Evolutionary conservation across 2,113 vertebrate genomes (phyloP).

Genomic region (Gnathonemus echidnorhynchus): DNA sequence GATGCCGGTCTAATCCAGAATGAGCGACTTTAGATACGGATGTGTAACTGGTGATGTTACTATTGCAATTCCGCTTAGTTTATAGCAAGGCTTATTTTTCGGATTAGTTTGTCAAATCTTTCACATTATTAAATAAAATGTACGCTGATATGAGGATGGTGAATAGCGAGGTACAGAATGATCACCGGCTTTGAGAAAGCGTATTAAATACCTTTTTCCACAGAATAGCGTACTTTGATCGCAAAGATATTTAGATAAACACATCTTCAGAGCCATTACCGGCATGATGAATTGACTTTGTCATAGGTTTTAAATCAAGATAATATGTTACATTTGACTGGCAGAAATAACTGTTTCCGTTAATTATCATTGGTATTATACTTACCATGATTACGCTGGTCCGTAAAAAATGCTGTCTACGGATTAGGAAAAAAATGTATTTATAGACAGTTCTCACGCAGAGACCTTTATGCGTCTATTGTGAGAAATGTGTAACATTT

Average conservation of each 20-base stretch:
- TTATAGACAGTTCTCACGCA: slow-evolving; percentile 34
- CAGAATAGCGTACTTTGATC: not conserved
- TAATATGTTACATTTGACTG: not conserved
- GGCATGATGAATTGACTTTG: not conserved
- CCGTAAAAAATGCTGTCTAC: not conserved
- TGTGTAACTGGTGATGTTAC: not conserved
- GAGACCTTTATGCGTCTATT: slow-evolving; percentile 42
- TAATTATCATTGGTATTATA: not conserved
- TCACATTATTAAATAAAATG: not conserved
- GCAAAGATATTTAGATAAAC: not conserved
- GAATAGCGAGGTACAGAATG: not conserved
- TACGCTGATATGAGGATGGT: not conserved
- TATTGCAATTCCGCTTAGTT: not conserved
- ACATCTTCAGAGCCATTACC: not conserved
- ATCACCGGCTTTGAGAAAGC: not conserved
- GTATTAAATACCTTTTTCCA: not conserved
- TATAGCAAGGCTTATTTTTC: not conserved
- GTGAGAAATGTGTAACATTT: slow-evolving; percentile 38
- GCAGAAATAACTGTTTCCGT: not conserved
- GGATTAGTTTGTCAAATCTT: not conserved
- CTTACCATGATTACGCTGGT: slow-evolving; percentile 37
- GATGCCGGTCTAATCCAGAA: not conserved
- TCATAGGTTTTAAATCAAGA: not conserved
- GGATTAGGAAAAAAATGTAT: not conserved
- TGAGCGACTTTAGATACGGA: not conserved